Evolutionary conservation across 2,888 invertebrate species (phyloP).

Genomic region (Endomychus coccineus): DNA sequence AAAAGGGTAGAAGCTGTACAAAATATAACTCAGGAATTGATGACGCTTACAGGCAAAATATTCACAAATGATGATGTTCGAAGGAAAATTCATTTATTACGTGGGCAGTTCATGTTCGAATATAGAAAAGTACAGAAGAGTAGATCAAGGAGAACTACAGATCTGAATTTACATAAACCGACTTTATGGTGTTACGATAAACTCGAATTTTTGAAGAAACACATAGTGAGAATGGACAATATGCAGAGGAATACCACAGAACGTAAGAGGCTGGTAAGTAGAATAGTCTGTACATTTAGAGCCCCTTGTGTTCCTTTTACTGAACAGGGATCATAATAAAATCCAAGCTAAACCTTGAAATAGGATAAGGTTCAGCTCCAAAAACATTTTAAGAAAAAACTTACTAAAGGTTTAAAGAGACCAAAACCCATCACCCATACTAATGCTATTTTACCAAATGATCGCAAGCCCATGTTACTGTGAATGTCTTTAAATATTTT

Average conservation of each 20-base stretch:
- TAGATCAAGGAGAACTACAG: constrained; percentile 10
- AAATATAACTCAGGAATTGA: constrained; percentile 21
- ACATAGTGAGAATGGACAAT: constrained; percentile 14
- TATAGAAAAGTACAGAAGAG: constrained; percentile 16
- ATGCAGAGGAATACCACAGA: constrained; percentile 11
- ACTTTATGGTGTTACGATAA: constrained; percentile 27
- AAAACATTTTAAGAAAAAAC: too few relatives aligned
- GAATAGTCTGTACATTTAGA: too few relatives aligned
- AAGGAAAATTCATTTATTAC: constrained; percentile 23
- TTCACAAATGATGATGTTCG: constrained; percentile 22
- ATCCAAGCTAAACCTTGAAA: too few relatives aligned
- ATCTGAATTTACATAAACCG: constrained; percentile 12
- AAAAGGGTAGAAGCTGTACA: constrained; percentile 21
- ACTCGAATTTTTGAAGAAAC: constrained; percentile 22
- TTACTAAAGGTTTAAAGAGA: too few relatives aligned
- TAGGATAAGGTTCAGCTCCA: too few relatives aligned
- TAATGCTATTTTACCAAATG: too few relatives aligned
- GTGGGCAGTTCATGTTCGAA: constrained; percentile 25
- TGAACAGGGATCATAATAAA: too few relatives aligned
- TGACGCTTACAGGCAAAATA: constrained; percentile 19
- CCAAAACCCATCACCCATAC: too few relatives aligned
- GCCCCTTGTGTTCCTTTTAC: too few relatives aligned
- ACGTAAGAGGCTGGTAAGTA: too few relatives aligned
- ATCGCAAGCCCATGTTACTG: too few relatives aligned
- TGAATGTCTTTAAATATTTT: too few relatives aligned